Evolutionary conservation across 2,888 invertebrate genomes (phyloP), one percentile per base, ranked within the genome.

Genomic region (Rambutsinella grinnellia): DNA sequence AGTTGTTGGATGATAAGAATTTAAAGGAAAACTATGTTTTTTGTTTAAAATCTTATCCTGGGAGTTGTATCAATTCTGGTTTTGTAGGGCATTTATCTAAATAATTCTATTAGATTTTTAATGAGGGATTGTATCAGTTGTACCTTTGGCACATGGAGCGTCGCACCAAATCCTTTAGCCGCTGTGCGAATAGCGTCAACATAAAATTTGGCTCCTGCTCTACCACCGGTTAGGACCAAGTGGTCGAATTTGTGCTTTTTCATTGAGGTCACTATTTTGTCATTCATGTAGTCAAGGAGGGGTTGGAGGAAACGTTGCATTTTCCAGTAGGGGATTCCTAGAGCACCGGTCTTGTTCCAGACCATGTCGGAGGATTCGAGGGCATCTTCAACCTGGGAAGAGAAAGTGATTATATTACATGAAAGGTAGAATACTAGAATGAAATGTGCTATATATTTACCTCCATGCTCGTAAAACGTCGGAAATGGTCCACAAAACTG

Each of bases 81-180:
- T 54, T 23, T 54, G 10, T 19, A n/a, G n/a, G 8, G 5, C 8
- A 24, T 54, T 54, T 54, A 23, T 54, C 6, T 21, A n/a, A n/a
- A n/a, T n/a, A n/a, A n/a, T n/a, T n/a, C 17, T 19, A 23, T 23
- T 24, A 56, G 21, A 26, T 54, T 28, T 68, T 24, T 27, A 49
- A 5, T 1, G 21, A 15, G 1, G 13, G 3, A 36, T 58, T 44
- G 19, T 36, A 17, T 19, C 2, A 49, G 62, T 27, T 2, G 10
- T 75, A 81, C 81, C 75, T 81, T 81, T 71, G 83, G 80, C 68
- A 80, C 79, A 76, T 77, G 53, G 79, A 79, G 63, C 69, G 67
- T 62, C 63, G 63, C 62, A 79, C 69, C 60, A 78, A 76, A 79
- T 27, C 71, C 67, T 74, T 77, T 76, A 65, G 47, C 72, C 27